phyloP scores from a whole-genome alignment of 1,140 invertebrate genomes.

The Hylaeus anthracinus region DNA sequence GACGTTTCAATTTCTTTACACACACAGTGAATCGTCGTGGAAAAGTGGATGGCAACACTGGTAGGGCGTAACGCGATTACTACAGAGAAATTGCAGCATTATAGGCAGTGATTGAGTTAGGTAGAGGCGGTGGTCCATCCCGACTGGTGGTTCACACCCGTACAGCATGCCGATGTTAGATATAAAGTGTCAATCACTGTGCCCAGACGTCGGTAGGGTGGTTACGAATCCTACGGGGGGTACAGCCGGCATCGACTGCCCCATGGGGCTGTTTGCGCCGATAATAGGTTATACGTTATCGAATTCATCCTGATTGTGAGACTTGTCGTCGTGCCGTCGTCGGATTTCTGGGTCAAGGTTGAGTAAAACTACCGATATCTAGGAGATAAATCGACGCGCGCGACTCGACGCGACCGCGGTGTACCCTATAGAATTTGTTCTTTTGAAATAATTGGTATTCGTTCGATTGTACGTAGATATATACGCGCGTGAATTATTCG shows the following conservation, averaged over 20 bases:
- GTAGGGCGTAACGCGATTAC: slow-evolving; percentile 77
- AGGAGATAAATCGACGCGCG: neutral
- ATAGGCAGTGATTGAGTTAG: slow-evolving; percentile 79
- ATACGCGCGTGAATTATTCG: too few relatives aligned
- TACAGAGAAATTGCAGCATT: slow-evolving; percentile 80
- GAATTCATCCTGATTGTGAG: slow-evolving; percentile 55
- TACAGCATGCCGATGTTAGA: slow-evolving; percentile 69
- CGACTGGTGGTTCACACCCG: slow-evolving; percentile 62
- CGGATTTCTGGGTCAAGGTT: slow-evolving; percentile 64
- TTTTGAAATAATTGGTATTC: too few relatives aligned
- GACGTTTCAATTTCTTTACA: slow-evolving; percentile 64
- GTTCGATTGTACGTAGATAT: too few relatives aligned
- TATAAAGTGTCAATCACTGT: slow-evolving; percentile 79
- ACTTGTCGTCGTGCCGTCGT: slow-evolving; percentile 28
- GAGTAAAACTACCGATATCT: slow-evolving; percentile 13
- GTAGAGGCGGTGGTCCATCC: slow-evolving; percentile 67
- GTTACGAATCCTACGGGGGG: slow-evolving; percentile 45
- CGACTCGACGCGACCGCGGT: neutral
- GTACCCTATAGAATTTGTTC: neutral
- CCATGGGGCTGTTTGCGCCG: slow-evolving; percentile 62
- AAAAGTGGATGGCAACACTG: slow-evolving; percentile 58
- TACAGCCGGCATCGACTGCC: slow-evolving; percentile 34
- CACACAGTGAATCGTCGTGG: slow-evolving; percentile 56
- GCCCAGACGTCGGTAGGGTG: slow-evolving; percentile 61
- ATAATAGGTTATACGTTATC: slow-evolving; percentile 68